A percentile compares a stretch with the other conserved stretches of the same genome.
Conservation (phyloP, 2,888 invertebrate genomes). For the Tyria jacobaeae region DNA sequence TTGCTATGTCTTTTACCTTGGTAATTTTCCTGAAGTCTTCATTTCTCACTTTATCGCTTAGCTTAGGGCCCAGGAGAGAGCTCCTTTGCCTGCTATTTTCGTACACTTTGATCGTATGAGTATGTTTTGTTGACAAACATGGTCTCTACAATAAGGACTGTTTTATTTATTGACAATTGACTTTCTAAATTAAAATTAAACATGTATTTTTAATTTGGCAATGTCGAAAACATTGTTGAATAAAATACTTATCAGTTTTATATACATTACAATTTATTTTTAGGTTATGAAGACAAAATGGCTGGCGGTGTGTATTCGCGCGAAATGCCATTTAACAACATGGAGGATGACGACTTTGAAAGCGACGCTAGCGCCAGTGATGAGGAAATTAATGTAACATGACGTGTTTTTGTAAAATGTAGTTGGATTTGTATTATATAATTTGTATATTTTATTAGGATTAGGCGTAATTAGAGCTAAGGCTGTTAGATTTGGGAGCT, state of each 20-base stretch:
- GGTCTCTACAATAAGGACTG: too few relatives aligned
- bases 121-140: too few relatives aligned
- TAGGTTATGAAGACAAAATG: slow-evolving; percentile 78
- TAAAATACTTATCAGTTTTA: too few relatives aligned
- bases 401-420: slow-evolving; percentile 83
- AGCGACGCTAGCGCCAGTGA: slow-evolving; percentile 90
- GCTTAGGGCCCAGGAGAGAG: too few relatives aligned
- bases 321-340: slow-evolving; percentile 65
- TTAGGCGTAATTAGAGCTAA: slow-evolving; percentile 9
- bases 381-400: slow-evolving; percentile 95
- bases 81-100: too few relatives aligned
- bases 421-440: slow-evolving; percentile 35
- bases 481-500: neutral
- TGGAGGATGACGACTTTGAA: slow-evolving; percentile 79
- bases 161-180: too few relatives aligned
- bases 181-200: too few relatives aligned
- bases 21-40: too few relatives aligned
- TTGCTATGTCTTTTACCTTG: too few relatives aligned
- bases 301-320: slow-evolving; percentile 65
- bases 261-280: slow-evolving; percentile 15
- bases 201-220: neutral
- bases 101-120: too few relatives aligned
- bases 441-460: slow-evolving; percentile 41
- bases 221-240: too few relatives aligned
- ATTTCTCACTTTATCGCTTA: too few relatives aligned